Base-by-base conservation (phyloP, 1,140 invertebrate species). In the Cryptotermes secundus region DNA sequence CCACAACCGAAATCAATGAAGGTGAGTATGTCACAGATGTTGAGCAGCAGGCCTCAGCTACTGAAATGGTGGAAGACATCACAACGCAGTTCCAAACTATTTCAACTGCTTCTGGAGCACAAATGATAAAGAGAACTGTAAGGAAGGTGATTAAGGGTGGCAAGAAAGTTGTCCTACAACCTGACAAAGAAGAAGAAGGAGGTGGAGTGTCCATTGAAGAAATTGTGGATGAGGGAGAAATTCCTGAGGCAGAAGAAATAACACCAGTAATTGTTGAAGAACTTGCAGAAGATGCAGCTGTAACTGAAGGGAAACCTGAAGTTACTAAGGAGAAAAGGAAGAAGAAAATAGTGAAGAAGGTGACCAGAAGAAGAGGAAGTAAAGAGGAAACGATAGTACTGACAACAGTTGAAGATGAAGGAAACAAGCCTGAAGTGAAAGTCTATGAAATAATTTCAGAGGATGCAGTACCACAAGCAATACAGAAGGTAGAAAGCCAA, bases 221-320 rank as follows among this genome's bases (percentile, higher is more conserved):
- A 79, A 31, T 83, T 38, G 10, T 35, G 12, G 72, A 79, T 38
- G 84, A 83, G 9, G 82, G n/a, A 26, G 80, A 38, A 19, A 36
- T 59, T 10, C 34, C 35, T 34, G 42, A 83, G 79, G 36, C 59
- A 45, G 81, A 83, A 34, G 45, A 36, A 83, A 45, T 42, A 38
- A 65, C 34, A 80, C 72, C 72, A 22, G 31, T 81, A 12, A 85
- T 85, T 6, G 87, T 88, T 81, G 87, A 72, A 31, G 59, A 85
- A 65, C 31, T 19, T 31, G 92, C 93, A 86, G 91, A 93, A 86
- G 91, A 92, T 59, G 90, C 90, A 85, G 89, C 89, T 86, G 7
- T 72, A 9, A 72, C 59, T 72, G n/a, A 72, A 72, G 59, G 31
- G 59, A 72, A 88, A 88, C 24, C 85, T 89, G 59, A 72, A 72